Evolutionary conservation across 2,797 vertebrate species (phyloP).

Genomic region (Myotis planiceps): DNA sequence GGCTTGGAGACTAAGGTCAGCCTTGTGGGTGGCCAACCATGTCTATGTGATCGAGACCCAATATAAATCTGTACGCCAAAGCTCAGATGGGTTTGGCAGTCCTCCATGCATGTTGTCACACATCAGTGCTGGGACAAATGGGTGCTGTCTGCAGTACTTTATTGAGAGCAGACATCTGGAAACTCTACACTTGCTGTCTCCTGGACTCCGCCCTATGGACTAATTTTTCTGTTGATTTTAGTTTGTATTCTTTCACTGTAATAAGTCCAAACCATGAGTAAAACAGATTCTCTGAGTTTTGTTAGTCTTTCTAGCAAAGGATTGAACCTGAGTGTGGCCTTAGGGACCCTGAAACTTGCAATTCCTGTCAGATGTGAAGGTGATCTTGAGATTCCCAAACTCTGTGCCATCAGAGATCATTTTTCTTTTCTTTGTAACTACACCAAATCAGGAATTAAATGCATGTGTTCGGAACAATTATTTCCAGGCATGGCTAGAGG

Average conservation of each 20-base stretch:
- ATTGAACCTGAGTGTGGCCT: neutral
- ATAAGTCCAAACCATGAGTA: neutral
- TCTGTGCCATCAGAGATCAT: neutral
- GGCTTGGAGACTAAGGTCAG: neutral
- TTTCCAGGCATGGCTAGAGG: neutral
- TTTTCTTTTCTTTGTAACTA: neutral
- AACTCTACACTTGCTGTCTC: neutral
- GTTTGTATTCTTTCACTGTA: neutral
- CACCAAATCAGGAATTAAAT: neutral
- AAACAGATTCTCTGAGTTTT: neutral
- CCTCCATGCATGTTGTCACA: neutral
- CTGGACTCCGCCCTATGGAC: rapidly evolving
- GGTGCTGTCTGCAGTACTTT: neutral
- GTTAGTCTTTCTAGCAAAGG: neutral
- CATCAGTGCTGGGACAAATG: neutral
- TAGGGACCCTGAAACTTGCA: neutral
- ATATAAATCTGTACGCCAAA: neutral
- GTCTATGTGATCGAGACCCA: neutral
- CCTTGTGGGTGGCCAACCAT: neutral
- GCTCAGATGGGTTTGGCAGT: neutral
- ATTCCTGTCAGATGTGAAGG: neutral
- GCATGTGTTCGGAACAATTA: neutral
- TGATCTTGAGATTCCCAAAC: neutral
- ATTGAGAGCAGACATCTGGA: neutral
- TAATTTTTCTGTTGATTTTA: neutral